Conservation (phyloP, 2,113 vertebrate genomes). For the Oophaga pumilio region DNA sequence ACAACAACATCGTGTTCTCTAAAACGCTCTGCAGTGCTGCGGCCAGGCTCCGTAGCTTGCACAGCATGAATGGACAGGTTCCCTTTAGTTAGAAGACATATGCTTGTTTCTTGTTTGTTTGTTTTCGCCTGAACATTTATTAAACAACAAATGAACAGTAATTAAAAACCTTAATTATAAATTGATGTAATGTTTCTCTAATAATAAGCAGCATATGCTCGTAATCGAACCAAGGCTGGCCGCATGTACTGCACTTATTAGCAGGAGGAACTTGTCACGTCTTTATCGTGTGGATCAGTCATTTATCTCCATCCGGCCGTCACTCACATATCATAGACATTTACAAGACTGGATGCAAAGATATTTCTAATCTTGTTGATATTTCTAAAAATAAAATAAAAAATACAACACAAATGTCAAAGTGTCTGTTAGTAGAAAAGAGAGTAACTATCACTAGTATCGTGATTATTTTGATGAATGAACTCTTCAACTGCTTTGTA, state of each 20-base stretch:
- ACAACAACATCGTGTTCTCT: too few species aligned
- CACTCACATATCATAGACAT: neutral
- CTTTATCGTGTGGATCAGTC: neutral
- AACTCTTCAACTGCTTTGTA: neutral
- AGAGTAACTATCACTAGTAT: neutral
- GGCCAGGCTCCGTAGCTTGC: too few species aligned
- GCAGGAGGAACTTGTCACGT: neutral
- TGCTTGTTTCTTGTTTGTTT: too few species aligned
- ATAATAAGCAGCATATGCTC: neutral
- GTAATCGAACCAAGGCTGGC: neutral
- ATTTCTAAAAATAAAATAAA: neutral
- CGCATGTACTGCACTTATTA: neutral
- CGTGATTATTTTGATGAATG: neutral
- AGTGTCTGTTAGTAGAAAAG: neutral
- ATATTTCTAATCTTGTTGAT: constrained; percentile 24
- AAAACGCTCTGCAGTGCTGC: too few species aligned
- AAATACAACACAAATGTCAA: neutral
- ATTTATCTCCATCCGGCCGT: constrained; percentile 9
- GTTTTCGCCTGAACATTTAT: neutral
- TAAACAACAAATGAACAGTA: constrained; percentile 15
- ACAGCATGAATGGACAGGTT: too few species aligned
- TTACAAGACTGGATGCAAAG: neutral
- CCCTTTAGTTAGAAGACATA: too few species aligned
- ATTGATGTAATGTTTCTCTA: neutral
- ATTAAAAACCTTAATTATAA: neutral